phyloP scores from a whole-genome alignment of 2,888 invertebrate species.

The Pyrrhosoma nymphula region DNA sequence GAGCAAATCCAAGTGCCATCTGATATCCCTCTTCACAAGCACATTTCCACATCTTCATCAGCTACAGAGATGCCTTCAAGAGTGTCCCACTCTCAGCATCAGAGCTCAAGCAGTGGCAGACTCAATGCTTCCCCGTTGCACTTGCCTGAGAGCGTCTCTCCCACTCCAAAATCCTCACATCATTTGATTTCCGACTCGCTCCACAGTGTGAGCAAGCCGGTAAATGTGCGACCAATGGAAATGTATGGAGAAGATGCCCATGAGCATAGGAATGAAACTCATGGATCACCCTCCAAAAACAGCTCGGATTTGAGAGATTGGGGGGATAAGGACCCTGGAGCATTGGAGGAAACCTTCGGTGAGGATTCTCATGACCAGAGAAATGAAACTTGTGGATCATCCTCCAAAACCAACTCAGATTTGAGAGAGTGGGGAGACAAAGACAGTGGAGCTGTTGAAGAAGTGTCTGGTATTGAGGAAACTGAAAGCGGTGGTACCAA shows the following conservation, averaged over 20 bases:
- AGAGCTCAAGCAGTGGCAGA: slow-evolving; percentile 1
- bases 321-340: slow-evolving; percentile 70
- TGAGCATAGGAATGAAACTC: background rate
- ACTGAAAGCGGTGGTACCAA: slow-evolving; percentile 80
- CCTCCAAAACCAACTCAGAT: background rate
- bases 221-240: background rate
- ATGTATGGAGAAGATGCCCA: background rate
- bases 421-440: slow-evolving; percentile 75
- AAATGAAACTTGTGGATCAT: background rate
- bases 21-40: slow-evolving; percentile 33
- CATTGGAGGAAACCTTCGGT: background rate
- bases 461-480: slow-evolving; percentile 72
- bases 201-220: background rate
- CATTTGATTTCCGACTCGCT: background rate
- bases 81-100: background rate
- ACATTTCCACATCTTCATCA: background rate
- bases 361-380: background rate
- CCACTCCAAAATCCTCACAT: background rate
- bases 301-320: slow-evolving; percentile 73
- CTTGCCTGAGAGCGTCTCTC: slow-evolving; percentile 22
- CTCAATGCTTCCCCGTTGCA: background rate
- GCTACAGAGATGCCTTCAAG: slow-evolving; percentile 24
- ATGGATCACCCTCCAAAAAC: background rate
- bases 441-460: slow-evolving; percentile 73
- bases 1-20: slow-evolving; percentile 61